Evolutionary conservation across 2,888 invertebrate species (phyloP), one percentile per base, ranked within the genome.

Genomic region (Noctua janthe): DNA sequence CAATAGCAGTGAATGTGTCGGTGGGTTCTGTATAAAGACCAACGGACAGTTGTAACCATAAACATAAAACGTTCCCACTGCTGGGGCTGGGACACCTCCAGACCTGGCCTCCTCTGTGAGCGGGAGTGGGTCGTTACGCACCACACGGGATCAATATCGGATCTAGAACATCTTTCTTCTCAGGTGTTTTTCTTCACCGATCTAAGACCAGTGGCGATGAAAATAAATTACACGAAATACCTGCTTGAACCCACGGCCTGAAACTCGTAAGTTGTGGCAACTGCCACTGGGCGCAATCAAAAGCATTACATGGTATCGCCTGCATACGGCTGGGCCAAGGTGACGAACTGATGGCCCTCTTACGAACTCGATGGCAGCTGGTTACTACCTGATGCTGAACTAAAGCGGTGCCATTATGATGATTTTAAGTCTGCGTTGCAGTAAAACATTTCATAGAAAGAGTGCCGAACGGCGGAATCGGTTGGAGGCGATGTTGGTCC

Each of bases 1-100:
- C 80, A 67, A 80, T 75, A 74, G 77, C 72, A 66, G 78, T 43
- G 66, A 74, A 78, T 76, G 79, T 78, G 75, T 64, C 67, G 29
- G n/a, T 62, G 74, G 67, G 54, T 67, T 49, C 74, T 59, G n/a
- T 49, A n/a, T 69, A 17, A 47, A 69, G n/a, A 2, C 0, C n/a
- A 43, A 3, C 43, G 67, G 11, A 69, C 67, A 47, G 11, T 69
- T 47, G 3, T 23, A 67, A 39, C 23, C 11, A 56, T 11, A 23
- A 23, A 56, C 23, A 20, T 47, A 15, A n/a, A 67, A 62, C 29
- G 7, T 29, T 29, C 7, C 2, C 62, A 7, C 3, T 2, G 15
- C 62, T 13, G 59, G 56, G 56, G 23, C 56, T 23, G 56, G 23
- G 54, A 23, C 20, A 3, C 8, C 51, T 51, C 51, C 17, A 20